Conservation (phyloP, 2,888 invertebrate genomes). For the Trypoxylon attenuatum region DNA sequence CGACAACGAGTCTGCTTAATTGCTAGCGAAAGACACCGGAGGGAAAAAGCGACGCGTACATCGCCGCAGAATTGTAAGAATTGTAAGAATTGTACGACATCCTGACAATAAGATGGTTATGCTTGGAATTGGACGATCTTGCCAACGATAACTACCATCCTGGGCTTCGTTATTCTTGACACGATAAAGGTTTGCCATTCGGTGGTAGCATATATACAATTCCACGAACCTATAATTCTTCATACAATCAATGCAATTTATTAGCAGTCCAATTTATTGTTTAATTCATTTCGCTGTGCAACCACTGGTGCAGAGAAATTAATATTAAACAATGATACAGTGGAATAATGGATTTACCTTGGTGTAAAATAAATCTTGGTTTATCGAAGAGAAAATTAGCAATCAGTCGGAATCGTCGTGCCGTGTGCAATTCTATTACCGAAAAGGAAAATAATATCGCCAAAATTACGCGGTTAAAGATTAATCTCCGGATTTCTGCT, state of each 20-base stretch:
- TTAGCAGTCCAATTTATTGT: conserved; percentile 11
- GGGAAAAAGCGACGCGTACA: too few relatives aligned
- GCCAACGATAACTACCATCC: conserved; percentile 9
- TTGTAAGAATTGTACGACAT: too few relatives aligned
- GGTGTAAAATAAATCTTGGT: conserved; percentile 13
- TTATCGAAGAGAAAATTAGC: conserved; percentile 23
- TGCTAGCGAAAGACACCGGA: too few relatives aligned
- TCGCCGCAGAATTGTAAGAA: too few relatives aligned
- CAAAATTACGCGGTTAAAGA: too few relatives aligned
- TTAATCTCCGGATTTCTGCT: too few relatives aligned
- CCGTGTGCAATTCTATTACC: neutral
- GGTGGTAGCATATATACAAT: conserved; percentile 4
- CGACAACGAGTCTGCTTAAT: too few relatives aligned
- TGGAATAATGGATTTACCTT: conserved; percentile 22
- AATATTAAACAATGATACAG: conserved; percentile 26
- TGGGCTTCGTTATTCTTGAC: neutral
- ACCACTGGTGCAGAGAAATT: conserved; percentile 31
- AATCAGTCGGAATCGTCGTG: neutral
- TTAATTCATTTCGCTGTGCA: conserved; percentile 37
- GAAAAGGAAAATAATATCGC: too few relatives aligned
- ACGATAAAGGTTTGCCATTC: conserved; percentile 1
- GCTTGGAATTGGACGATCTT: too few relatives aligned
- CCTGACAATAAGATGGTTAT: too few relatives aligned
- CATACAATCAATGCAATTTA: conserved; percentile 30
- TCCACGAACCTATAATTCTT: conserved; percentile 5